Conservation (phyloP, 2,113 vertebrate species). For the Macroglossus sobrinus region DNA sequence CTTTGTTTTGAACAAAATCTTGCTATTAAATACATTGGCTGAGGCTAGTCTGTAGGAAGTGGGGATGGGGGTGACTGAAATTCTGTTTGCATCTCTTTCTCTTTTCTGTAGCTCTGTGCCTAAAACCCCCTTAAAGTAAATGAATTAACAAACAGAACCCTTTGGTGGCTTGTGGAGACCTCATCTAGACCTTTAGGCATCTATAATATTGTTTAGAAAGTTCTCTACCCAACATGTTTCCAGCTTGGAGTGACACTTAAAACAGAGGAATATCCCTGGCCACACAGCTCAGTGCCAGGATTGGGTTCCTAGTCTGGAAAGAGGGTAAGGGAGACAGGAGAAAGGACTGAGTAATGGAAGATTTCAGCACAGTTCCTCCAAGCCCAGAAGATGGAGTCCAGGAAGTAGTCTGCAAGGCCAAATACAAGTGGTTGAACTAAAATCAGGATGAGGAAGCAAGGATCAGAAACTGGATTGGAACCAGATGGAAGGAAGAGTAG, state of each 20-base stretch:
- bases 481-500: not conserved
- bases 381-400: not conserved
- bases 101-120: not conserved
- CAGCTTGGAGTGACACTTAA: not conserved
- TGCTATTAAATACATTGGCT: not conserved
- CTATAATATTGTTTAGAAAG: not conserved
- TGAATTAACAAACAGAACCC: not conserved
- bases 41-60: not conserved
- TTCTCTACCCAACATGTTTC: not conserved
- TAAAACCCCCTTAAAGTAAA: not conserved
- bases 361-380: not conserved
- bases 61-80: not conserved
- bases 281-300: not conserved
- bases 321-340: not conserved
- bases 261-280: not conserved
- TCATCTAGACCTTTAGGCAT: not conserved
- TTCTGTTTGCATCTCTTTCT: not conserved
- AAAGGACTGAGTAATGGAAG: not conserved
- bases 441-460: not conserved
- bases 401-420: not conserved
- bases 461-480: not conserved
- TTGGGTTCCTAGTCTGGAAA: not conserved
- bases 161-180: not conserved
- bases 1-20: not conserved
- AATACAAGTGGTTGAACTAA: not conserved